These are phyloP conservation scores for Parazoanthus swiftii DNA, from an alignment of 92 coral and sea anemone genomes.

Conservation along the genomic window DNA sequence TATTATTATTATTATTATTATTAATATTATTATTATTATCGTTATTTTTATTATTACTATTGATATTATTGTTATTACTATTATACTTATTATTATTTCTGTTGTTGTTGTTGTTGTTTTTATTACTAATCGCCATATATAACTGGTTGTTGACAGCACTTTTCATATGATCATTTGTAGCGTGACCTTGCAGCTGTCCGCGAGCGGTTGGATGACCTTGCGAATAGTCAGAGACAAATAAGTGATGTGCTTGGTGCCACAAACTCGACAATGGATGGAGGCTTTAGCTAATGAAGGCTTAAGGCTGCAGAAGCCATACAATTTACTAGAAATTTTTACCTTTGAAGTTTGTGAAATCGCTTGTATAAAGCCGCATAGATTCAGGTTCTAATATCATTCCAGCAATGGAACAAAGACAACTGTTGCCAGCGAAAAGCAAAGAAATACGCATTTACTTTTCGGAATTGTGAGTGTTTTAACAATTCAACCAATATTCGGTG, in stretches of 20 bases:
- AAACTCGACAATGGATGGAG: constrained; percentile 9
- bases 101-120: not conserved
- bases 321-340: not conserved
- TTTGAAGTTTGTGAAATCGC: not conserved
- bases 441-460: not conserved
- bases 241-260: constrained; percentile 32
- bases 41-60: no score
- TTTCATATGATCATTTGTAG: constrained; percentile 38
- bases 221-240: constrained; percentile 49
- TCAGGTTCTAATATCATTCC: not conserved
- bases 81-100: no score
- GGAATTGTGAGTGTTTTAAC: not conserved
- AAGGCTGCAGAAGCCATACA: not conserved
- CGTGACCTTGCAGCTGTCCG: constrained; percentile 55
- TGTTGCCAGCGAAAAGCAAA: not conserved
- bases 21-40: no score
- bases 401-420: not conserved
- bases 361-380: not conserved
- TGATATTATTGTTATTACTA: not conserved
- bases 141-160: not conserved
- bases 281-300: constrained; percentile 37
- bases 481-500: not conserved
- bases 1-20: no score
- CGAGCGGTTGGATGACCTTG: constrained; percentile 52
- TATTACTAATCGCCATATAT: not conserved